Evolutionary conservation across 2,888 invertebrate genomes (phyloP), one percentile per base, ranked within the genome.

Genomic region (Andrena chrysosceles): DNA sequence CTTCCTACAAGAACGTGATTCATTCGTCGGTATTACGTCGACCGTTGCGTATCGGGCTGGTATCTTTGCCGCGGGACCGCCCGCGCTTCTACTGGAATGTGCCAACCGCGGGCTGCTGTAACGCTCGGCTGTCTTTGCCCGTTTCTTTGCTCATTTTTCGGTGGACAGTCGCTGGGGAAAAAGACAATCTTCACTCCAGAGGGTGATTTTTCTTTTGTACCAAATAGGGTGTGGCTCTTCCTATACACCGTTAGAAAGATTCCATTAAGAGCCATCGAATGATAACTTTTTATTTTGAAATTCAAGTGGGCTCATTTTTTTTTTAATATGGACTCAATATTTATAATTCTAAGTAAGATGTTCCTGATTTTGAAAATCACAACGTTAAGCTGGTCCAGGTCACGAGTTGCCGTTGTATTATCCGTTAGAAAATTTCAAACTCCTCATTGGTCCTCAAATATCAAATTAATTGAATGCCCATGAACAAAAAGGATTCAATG

Each of bases 1-100:
- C 83, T 83, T 83, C 83, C 83, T 77, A 63, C 83, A 81, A 54
- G 68, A 64, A 35, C 83, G 81, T 79, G 81, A 81, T 81, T 82
- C 82, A 70, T 80, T 72, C 75, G 62, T 70, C 63, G 76, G 70
- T 66, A 81, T 74, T 70, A 76, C 70, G 75, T 60, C 74, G 52
- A 23, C 63, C 49, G 31, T 68, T 72, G 80, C 80, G 68, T 81
- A 79, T 79, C 79, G 49, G 31, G 31, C 72, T 69, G 35, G 80
- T 79, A 81, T 81, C 80, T 78, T 49, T 31, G 52, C 77, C 35
- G 13, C 60, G 54, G 52, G 68, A 77, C 78, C 78, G 77, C 77
- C 78, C 62, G 63, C 77, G 77, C 78, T 77, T 54, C 78, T 23
- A 8, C 48, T 63, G 78, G 78, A 78, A 78, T 78, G 78, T 60